phyloP scores from a whole-genome alignment of 2,797 vertebrate genomes.

The Xerus rutilus region DNA sequence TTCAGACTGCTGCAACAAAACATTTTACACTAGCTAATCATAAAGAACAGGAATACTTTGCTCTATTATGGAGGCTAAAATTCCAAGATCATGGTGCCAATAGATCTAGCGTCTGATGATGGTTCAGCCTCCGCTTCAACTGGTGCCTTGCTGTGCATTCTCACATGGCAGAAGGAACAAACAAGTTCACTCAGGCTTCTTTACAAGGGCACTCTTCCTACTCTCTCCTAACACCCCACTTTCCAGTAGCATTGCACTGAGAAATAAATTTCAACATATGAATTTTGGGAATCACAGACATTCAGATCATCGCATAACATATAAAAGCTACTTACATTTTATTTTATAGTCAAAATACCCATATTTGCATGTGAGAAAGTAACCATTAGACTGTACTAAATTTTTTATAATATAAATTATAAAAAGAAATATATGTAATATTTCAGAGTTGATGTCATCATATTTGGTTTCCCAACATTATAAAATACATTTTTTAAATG shows the following conservation, averaged over 20 bases:
- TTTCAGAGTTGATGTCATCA: neutral
- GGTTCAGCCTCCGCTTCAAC: too few species aligned
- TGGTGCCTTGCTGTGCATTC: neutral
- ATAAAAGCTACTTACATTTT: neutral
- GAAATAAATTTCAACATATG: neutral
- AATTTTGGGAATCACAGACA: neutral
- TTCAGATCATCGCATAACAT: neutral
- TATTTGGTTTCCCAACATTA: neutral
- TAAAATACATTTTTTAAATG: neutral
- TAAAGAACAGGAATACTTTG: neutral
- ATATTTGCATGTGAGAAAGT: neutral
- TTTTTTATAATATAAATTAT: neutral
- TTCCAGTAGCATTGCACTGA: fast-evolving
- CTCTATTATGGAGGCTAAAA: neutral
- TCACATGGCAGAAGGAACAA: too few species aligned
- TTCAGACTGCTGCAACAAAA: neutral
- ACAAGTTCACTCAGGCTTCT: neutral
- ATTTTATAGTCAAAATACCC: neutral
- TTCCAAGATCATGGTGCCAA: neutral
- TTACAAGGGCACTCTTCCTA: neutral
- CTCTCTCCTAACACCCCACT: too few species aligned
- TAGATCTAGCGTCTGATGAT: neutral
- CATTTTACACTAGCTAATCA: neutral
- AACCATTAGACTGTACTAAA: neutral
- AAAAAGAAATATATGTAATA: neutral